Conservation (phyloP, 2,113 vertebrate genomes). For the Lipotes vexillifer region DNA sequence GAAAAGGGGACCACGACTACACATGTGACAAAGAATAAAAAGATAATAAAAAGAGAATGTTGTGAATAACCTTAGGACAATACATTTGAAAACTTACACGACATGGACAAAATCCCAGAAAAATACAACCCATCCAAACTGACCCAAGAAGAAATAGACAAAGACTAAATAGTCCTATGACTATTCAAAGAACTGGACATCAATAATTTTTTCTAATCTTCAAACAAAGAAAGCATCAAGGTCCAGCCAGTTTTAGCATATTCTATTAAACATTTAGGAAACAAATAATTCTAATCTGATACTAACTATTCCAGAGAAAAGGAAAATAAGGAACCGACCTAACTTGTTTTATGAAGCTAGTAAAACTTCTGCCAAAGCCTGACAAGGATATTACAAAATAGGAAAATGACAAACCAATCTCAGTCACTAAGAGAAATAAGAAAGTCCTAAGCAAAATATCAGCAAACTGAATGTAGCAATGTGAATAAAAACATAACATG, state of each 20-base stretch:
- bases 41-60: not conserved
- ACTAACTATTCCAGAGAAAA: not conserved
- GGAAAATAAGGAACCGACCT: not conserved
- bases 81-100: not conserved
- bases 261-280: not conserved
- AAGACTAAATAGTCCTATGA: not conserved
- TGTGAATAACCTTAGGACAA: not conserved
- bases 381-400: not conserved
- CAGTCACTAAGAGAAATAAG: not conserved
- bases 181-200: not conserved
- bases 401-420: not conserved
- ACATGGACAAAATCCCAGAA: slow-evolving; percentile 8
- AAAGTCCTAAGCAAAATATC: not conserved
- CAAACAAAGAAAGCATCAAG: not conserved
- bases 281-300: not conserved
- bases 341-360: not conserved
- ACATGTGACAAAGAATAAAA: not conserved
- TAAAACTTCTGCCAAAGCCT: not conserved
- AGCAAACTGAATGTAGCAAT: not conserved
- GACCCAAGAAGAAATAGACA: not conserved
- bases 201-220: not conserved
- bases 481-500: not conserved
- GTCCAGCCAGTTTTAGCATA: not conserved
- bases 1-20: too few species aligned
- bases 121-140: not conserved